Evolutionary conservation across 2,113 vertebrate genomes (phyloP).

Genomic region (Malurus alboscapulatus): DNA sequence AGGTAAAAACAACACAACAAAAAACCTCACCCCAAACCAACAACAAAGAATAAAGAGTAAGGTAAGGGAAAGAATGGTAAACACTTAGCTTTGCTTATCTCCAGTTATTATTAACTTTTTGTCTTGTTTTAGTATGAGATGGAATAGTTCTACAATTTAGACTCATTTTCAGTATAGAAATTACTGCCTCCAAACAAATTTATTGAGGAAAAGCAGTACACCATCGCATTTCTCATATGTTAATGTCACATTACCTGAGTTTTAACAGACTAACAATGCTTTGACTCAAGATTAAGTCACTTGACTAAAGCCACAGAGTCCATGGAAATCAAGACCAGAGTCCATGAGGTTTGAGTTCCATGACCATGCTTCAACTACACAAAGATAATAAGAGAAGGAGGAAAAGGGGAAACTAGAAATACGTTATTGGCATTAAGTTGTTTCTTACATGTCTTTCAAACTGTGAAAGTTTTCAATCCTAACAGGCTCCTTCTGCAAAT

Average conservation of each 20-base stretch:
- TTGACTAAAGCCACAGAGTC: not conserved
- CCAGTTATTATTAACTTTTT: not conserved
- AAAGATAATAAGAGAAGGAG: not conserved
- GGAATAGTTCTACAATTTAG: not conserved
- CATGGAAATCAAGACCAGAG: not conserved
- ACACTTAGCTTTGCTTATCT: not conserved
- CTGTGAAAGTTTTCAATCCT: not conserved
- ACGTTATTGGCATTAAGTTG: not conserved
- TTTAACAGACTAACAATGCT: not conserved
- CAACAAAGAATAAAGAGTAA: not conserved
- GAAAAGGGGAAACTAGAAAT: not conserved
- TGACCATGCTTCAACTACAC: not conserved
- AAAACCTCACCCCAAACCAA: not conserved
- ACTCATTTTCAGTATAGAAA: not conserved
- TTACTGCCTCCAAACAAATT: not conserved
- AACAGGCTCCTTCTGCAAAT: not conserved
- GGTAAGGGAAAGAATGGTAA: not conserved
- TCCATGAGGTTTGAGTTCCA: not conserved
- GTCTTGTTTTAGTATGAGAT: not conserved
- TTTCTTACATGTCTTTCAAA: not conserved
- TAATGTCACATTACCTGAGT: not conserved
- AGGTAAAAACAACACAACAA: not conserved
- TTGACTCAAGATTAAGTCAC: not conserved
- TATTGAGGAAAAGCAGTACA: not conserved
- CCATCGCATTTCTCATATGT: not conserved